Evolutionary conservation across 2,113 vertebrate genomes (phyloP).

Genomic region (Dascyllus trimaculatus): DNA sequence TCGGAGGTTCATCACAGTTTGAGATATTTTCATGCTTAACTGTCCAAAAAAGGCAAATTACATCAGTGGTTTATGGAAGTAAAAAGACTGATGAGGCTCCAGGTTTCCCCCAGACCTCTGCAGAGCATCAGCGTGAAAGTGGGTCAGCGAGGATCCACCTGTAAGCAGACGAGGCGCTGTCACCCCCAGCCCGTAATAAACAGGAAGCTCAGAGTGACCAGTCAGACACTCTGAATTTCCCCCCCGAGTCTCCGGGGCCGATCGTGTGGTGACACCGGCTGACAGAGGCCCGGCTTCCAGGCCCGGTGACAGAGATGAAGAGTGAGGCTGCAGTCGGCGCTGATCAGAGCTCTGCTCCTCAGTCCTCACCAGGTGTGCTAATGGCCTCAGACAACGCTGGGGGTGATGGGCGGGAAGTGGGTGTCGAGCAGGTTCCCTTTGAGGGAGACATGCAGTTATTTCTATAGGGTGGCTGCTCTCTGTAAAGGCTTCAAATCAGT

Average conservation of each 20-base stretch:
- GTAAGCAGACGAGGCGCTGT: conserved; percentile 66
- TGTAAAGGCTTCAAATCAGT: no score
- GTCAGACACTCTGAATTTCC: conserved; percentile 62
- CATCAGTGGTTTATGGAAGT: no score
- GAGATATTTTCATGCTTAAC: no score
- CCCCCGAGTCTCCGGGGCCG: conserved; percentile 43
- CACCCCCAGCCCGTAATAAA: conserved; percentile 41
- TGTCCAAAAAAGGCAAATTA: no score
- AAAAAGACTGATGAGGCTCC: background rate
- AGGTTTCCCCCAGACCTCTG: background rate
- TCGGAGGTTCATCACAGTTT: no score
- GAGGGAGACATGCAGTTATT: background rate
- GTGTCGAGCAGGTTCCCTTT: background rate
- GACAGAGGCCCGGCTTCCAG: conserved; percentile 47
- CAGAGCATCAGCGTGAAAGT: conserved; percentile 20
- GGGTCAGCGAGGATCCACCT: conserved; percentile 44
- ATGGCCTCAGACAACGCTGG: conserved; percentile 72
- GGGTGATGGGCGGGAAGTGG: conserved; percentile 46
- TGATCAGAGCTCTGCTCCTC: conserved; percentile 73
- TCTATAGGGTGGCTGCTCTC: background rate
- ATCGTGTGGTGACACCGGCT: conserved; percentile 63
- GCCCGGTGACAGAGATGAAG: conserved; percentile 72
- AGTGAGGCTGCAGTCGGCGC: conserved; percentile 75
- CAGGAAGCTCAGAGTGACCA: conserved; percentile 76
- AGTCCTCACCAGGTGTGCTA: conserved; percentile 69